Evolutionary conservation across 2,797 vertebrate species (phyloP).

Genomic region (Cossypha caffra): DNA sequence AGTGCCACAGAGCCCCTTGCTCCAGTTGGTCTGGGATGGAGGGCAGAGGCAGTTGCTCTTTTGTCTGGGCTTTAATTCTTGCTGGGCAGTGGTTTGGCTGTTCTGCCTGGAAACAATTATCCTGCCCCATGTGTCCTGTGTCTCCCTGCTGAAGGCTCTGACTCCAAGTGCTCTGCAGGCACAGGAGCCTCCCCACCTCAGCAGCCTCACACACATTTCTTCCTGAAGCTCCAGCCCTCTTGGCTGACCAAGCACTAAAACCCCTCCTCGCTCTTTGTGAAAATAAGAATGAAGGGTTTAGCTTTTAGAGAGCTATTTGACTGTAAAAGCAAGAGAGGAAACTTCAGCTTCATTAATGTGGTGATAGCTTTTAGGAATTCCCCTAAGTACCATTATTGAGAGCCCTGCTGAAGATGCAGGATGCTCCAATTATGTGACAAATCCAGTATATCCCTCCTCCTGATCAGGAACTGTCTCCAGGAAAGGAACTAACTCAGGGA

Average conservation of each 20-base stretch:
- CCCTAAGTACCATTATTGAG: conserved; percentile 38
- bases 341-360: conserved; percentile 4
- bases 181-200: conserved; percentile 14
- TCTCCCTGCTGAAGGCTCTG: neutral
- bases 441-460: neutral
- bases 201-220: neutral
- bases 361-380: conserved; percentile 59
- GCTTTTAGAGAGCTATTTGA: conserved; percentile 44
- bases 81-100: neutral
- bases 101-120: conserved; percentile 33
- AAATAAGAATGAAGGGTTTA: conserved; percentile 40
- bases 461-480: neutral
- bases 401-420: conserved; percentile 19
- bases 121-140: neutral
- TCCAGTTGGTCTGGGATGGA: neutral
- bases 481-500: neutral
- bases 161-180: conserved; percentile 38
- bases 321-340: conserved; percentile 56
- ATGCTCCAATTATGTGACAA: conserved; percentile 37
- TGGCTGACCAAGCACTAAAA: conserved; percentile 35
- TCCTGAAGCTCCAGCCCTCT: conserved; percentile 14
- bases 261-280: conserved; percentile 8
- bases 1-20: neutral
- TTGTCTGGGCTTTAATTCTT: neutral
- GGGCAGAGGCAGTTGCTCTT: conserved; percentile 32